Percentiles rank a stretch among this genome's conserved stretches.
Evolutionary conservation across 1,140 invertebrate genomes (phyloP).

Genomic region (Heliconius hermathena): DNA sequence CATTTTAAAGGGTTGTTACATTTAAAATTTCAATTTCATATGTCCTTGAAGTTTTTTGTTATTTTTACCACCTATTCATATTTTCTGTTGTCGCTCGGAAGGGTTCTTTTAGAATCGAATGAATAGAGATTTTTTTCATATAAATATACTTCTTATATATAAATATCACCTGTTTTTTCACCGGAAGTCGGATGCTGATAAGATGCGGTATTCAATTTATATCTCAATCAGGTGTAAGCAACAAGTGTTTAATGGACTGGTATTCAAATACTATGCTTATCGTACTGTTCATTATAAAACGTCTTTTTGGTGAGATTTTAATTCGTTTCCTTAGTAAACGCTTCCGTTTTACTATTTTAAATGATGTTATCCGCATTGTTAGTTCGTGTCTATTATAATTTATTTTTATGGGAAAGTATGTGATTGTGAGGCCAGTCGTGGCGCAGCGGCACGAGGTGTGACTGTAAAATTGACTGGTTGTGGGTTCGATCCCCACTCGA

Average conservation of each 20-base stretch:
- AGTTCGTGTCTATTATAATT: not conserved
- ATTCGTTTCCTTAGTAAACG: not conserved
- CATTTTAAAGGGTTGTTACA: constrained; percentile 20
- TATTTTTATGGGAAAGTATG: not conserved
- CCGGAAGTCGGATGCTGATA: constrained; percentile 69
- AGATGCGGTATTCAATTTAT: constrained; percentile 53
- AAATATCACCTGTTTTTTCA: constrained; percentile 62
- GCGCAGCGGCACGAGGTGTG: too few species aligned
- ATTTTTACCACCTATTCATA: constrained; percentile 32
- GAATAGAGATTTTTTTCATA: constrained; percentile 55
- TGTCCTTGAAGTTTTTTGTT: constrained; percentile 47
- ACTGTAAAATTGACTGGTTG: too few species aligned
- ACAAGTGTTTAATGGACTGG: constrained; percentile 22
- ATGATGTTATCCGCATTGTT: not conserved
- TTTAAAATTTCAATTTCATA: constrained; percentile 45
- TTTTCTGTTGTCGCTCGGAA: constrained; percentile 35
- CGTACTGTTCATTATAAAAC: not conserved
- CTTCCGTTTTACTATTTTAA: constrained; percentile 8
- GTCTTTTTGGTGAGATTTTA: not conserved
- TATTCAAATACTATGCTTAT: not conserved
- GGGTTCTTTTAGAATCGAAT: constrained; percentile 62
- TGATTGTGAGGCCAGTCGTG: too few species aligned
- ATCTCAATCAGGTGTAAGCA: constrained; percentile 44
- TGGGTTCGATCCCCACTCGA: too few species aligned
- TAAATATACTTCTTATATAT: constrained; percentile 39